Conservation (phyloP, 2,113 vertebrate species). For the Bostrychus sinensis region DNA sequence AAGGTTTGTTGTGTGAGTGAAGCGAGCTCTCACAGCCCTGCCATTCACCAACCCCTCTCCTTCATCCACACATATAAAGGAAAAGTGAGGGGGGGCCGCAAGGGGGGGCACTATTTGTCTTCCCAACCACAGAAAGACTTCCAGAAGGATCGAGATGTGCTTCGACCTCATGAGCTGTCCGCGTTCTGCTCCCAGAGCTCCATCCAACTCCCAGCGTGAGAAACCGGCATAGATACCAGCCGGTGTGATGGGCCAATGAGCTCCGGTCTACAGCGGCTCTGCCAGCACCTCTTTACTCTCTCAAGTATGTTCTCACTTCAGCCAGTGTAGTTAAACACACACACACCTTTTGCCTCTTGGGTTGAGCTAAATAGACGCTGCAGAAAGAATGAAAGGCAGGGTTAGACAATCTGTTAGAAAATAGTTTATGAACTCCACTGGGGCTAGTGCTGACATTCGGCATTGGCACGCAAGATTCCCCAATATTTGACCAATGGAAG, state of each 20-base stretch:
- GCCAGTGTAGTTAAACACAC: conserved; percentile 35
- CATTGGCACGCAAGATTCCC: not conserved
- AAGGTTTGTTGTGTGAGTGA: conserved; percentile 72
- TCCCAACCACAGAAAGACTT: conserved; percentile 78
- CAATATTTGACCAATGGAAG: not conserved
- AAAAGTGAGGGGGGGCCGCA: conserved; percentile 46
- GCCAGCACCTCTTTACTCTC: conserved; percentile 42
- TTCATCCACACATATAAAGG: conserved; percentile 75
- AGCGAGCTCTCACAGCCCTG: conserved; percentile 76
- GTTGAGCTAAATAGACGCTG: conserved; percentile 46
- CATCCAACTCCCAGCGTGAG: conserved; percentile 79
- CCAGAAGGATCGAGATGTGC: conserved; percentile 77
- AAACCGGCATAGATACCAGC: conserved; percentile 62
- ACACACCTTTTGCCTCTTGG: conserved; percentile 50
- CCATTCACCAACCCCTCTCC: conserved; percentile 79
- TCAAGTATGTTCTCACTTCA: conserved; percentile 62
- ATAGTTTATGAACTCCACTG: conserved; percentile 14
- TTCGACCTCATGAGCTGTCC: conserved; percentile 79
- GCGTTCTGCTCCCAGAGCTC: conserved; percentile 74
- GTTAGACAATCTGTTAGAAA: conserved; percentile 47
- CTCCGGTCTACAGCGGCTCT: conserved; percentile 30
- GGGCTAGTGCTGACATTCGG: not conserved
- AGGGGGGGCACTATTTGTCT: conserved; percentile 75
- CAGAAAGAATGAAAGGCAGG: conserved; percentile 27
- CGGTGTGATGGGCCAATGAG: conserved; percentile 53